Evolutionary conservation across 2,113 vertebrate species (phyloP), one percentile per base, ranked within the genome.

Genomic region (Myrmecobius fasciatus): DNA sequence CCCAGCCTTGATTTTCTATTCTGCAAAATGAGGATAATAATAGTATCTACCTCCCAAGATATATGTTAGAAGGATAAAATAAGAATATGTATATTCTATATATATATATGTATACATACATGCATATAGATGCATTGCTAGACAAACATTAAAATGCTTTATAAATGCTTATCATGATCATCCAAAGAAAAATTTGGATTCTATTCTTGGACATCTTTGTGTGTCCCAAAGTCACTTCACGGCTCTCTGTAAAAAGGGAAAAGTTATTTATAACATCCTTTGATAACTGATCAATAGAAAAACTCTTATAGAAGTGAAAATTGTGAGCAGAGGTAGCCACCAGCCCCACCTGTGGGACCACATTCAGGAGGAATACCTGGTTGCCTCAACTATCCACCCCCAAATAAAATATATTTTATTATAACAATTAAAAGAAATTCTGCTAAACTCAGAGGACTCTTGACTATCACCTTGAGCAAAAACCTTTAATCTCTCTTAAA

Each of bases 371-470:
- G 90, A 93, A 67, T 46, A 51, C 14, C 52, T 60, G 90, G 90
- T 93, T 52, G 89, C 89, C 94, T 93, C 88, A 54, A 52, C 52
- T 67, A 75, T 53, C 83, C 60, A 95, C 54, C 83, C 89, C 96
- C 89, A 51, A 28, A 93, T 25, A 67, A 95, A 95, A 93, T 48
- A 53, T 43, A 31, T 91, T 90, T 90, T 92, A 31, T 49, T 92
- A 83, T 53, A 90, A 89, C 25, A 49, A 90, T 51, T 52, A 90
- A 95, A 95, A 93, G 93, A 94, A 96, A 96, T 26, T 25, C 93
- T 94, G 95, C 93, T 83, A 43, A 91, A 67, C 56, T 67, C 49
- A 94, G 54, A 96, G 91, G 95, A 52, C 36, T 92, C 54, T 67
- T 89, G 53, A 22, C 36, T 43, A n/a, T n/a, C 17, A 43, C 36